phyloP scores from a whole-genome alignment of 2,113 vertebrate genomes.

The Phaetusa simplex region DNA sequence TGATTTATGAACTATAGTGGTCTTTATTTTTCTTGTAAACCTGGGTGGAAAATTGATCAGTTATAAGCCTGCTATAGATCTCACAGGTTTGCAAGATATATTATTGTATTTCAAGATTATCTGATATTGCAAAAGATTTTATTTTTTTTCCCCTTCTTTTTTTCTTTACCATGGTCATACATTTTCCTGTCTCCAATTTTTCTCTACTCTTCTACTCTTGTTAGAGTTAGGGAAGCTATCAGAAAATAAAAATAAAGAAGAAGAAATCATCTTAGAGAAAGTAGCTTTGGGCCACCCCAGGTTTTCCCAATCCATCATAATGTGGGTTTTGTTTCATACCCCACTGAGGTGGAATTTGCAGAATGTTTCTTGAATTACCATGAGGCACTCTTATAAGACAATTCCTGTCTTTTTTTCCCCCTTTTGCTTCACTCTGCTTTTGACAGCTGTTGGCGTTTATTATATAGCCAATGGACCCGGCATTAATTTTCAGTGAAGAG shows the following conservation, averaged over 20 bases:
- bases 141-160: not conserved
- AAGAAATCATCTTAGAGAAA: conserved; percentile 75
- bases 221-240: conserved; percentile 71
- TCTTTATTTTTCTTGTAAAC: conserved; percentile 67
- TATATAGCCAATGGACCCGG: not conserved
- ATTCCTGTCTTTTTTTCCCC: conserved; percentile 75
- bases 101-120: conserved; percentile 67
- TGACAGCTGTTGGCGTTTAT: conserved; percentile 51
- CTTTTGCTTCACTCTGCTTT: conserved; percentile 32
- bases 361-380: conserved; percentile 74
- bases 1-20: conserved; percentile 64
- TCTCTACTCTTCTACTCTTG: conserved; percentile 54
- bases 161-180: not conserved
- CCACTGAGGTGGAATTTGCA: conserved; percentile 59
- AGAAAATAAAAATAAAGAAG: conserved; percentile 71
- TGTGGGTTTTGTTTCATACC: conserved; percentile 60
- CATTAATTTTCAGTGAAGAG: conserved; percentile 15
- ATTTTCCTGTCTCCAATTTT: conserved; percentile 44
- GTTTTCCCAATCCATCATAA: conserved; percentile 76
- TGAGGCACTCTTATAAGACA: conserved; percentile 71
- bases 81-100: conserved; percentile 53
- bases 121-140: conserved; percentile 41
- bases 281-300: conserved; percentile 71
- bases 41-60: conserved; percentile 69
- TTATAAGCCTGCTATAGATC: conserved; percentile 60